Base-by-base conservation (phyloP, 2,113 vertebrate genomes). In the Mormyrus lacerda region DNA sequence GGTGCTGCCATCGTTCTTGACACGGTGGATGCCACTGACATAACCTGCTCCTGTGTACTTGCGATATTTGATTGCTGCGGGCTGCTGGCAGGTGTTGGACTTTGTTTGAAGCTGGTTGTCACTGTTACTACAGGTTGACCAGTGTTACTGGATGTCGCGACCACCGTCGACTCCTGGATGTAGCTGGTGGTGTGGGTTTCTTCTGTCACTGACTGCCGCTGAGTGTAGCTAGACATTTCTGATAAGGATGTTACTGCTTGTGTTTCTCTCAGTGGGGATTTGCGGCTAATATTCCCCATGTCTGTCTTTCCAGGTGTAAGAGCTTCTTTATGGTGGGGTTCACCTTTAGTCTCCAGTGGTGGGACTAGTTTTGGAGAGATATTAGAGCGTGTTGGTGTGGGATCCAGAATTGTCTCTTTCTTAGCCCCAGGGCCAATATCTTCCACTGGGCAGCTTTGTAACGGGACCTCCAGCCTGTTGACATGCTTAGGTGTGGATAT, bases 391-490 rank as follows among this genome's bases (percentile, higher is more conserved):
- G 50, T 13, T 50, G 76, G 79, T 69, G 89, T 39, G 84, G 88
- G 42, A 84, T 27, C 65, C 35, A 91, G 91, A 39, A 91, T 93
- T 88, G 92, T 91, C 39, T 93, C 91, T 89, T 90, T 94, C 21
- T 91, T 92, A 48, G 90, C 82, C 88, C 93, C 93, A 8, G n/a
- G 50, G 13, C 6, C 55, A 86, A 58, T 55, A 11, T 24, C 91
- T 4, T 94, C 94, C 89, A 91, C 89, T 51, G 65, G 27, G 8
- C 76, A 50, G 0, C 85, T 94, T 90, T 95, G 95, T 65, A 96
- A 91, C 7, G 96, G 95, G 42, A 96, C 93, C 91, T 96, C 94
- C 27, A 96, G 85, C 82, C 90, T 94, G 88, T 96, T 96, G 11
- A 96, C 93, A 90, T 96, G 96, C 88, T 95, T 96, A 61, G 15